Evolutionary conservation across 2,113 vertebrate species (phyloP).

Genomic region (Australoheros scitulus): DNA sequence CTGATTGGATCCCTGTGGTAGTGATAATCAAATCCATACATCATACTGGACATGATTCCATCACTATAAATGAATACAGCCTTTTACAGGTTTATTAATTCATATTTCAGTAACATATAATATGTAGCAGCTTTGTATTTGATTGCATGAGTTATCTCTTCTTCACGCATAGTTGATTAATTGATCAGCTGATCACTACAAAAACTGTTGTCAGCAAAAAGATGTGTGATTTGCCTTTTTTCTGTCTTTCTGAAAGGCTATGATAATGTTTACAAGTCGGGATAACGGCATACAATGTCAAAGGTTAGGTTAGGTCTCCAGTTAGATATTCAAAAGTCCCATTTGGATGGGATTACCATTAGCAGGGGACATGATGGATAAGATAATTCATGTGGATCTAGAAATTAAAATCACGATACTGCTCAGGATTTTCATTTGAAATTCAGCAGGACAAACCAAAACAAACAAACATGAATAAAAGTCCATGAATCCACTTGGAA

Average conservation of each 20-base stretch:
- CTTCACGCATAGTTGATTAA: background rate
- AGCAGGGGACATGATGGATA: background rate
- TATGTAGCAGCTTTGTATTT: background rate
- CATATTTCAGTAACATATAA: background rate
- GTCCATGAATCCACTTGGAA: background rate
- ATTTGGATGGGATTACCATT: background rate
- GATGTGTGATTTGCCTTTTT: background rate
- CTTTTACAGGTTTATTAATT: background rate
- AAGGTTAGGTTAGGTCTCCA: background rate
- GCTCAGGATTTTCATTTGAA: background rate
- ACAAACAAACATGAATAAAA: background rate
- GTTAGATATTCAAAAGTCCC: background rate
- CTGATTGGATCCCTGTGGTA: background rate
- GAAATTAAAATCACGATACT: background rate
- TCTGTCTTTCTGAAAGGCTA: background rate
- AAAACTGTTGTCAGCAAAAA: background rate
- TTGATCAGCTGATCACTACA: background rate
- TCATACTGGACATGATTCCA: background rate
- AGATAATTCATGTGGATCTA: background rate
- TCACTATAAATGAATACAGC: background rate
- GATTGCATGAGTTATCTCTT: too few relatives aligned
- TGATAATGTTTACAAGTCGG: background rate
- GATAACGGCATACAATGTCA: background rate
- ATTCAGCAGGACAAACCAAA: background rate
- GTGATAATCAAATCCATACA: constrained; percentile 6